Evolutionary conservation across 2,888 invertebrate genomes (phyloP), one percentile per base, ranked within the genome.

Genomic region (Smittia sp.): DNA sequence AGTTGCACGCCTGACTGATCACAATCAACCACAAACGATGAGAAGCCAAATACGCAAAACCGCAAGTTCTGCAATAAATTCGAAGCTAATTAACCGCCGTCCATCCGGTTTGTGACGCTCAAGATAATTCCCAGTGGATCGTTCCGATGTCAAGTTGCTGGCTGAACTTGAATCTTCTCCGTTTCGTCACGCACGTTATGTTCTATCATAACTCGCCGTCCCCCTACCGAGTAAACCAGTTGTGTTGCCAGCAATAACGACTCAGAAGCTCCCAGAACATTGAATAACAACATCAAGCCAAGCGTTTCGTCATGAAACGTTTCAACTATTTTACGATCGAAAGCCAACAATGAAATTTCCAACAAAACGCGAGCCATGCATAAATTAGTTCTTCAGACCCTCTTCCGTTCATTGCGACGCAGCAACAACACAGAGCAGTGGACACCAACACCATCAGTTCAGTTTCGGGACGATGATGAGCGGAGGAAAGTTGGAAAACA

Each of bases 321-420:
- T 15, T 32, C 9, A 6, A 32, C 32, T 32, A 6, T 32, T 46
- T 46, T 46, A 46, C 46, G 11, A 7, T 46, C 11, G n/a, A 46
- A 46, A 46, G 32, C 32, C 32, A 32, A 32, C 32, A 32, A 32
- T 32, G n/a, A 46, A 46, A n/a, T n/a, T 46, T 46, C 3, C 46
- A 46, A 46, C 15, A 46, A 46, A 46, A 46, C 11, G 11, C 46
- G 20, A 66, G 39, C 66, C 27, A 66, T 66, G 66, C 15, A 66
- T 66, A 66, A 66, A 66, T 38, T 66, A 62, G 24, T 62, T 22
- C 22, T 63, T 66, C 38, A 20, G 20, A 66, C 66, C 66, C 66
- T 66, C 66, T 25, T 25, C 62, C 25, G 20, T 66, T 9, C 15
- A 18, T 38, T 15, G 46, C 11, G n/a, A 46, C 46, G 46, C 6